Evolutionary conservation across 30 jellyfish, hydroid and myxozoan genomes (phyloP).

Genomic region (Catostylus mosaicus): DNA sequence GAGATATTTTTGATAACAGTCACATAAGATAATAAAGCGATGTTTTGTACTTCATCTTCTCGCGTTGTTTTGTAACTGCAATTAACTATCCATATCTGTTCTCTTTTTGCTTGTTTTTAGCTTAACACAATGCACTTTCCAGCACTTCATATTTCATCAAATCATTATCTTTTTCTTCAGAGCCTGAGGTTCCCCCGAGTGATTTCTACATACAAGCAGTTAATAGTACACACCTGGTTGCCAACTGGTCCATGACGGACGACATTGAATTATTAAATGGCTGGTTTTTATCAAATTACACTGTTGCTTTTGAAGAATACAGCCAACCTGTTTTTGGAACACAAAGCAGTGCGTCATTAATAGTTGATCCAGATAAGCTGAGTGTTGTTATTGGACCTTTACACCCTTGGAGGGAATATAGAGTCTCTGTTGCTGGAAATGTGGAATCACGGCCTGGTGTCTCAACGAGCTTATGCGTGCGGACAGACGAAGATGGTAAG

Average conservation of each 20-base stretch:
- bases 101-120: too few species aligned
- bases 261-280: constrained; percentile 70
- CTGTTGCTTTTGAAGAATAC: constrained; percentile 15
- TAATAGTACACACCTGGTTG: not conserved
- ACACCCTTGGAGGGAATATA: constrained; percentile 33
- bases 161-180: constrained; percentile 12
- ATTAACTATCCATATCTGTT: too few species aligned
- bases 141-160: not conserved
- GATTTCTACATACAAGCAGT: constrained; percentile 12
- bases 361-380: not conserved
- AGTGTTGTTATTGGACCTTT: constrained; percentile 26
- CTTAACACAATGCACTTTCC: too few species aligned
- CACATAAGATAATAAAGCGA: too few species aligned
- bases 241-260: constrained; percentile 54
- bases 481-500: constrained; percentile 61
- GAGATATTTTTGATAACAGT: too few species aligned
- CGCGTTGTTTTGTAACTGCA: too few species aligned
- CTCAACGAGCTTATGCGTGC: constrained; percentile 21
- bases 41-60: too few species aligned
- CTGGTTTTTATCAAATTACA: constrained; percentile 64
- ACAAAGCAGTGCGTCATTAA: not conserved
- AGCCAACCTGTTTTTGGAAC: constrained; percentile 8
- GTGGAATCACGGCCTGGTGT: constrained; percentile 54
- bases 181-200: constrained; percentile 63
- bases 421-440: constrained; percentile 53